Percentiles rank a stretch among this genome's conserved stretches.
Evolutionary conservation across 2,113 vertebrate genomes (phyloP).

Genomic region (Conger conger): DNA sequence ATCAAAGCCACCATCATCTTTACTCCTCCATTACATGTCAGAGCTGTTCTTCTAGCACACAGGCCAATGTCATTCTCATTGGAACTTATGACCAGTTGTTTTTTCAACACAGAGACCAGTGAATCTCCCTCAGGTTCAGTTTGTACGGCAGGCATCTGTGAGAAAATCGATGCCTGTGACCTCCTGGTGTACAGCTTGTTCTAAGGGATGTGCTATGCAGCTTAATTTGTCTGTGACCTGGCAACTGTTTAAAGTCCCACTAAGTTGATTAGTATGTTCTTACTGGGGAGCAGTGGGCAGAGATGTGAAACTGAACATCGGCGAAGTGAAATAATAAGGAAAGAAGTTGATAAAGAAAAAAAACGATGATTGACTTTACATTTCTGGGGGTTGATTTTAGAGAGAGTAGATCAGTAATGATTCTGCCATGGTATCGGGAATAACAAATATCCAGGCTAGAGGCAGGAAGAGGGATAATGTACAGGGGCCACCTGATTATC

Average conservation of each 20-base stretch:
- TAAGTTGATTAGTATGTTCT: too few relatives aligned
- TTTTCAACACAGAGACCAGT: neutral
- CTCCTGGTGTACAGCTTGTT: too few relatives aligned
- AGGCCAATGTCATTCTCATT: too few relatives aligned
- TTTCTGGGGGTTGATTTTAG: neutral
- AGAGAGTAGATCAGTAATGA: neutral
- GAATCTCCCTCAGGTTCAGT: neutral
- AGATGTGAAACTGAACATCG: too few relatives aligned
- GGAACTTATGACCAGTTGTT: neutral
- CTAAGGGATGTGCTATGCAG: too few relatives aligned
- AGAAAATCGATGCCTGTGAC: neutral
- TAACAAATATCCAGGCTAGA: neutral
- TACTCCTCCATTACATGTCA: neutral
- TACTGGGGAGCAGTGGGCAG: too few relatives aligned
- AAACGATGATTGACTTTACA: too few relatives aligned
- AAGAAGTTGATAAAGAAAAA: too few relatives aligned
- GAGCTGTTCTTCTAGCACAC: too few relatives aligned
- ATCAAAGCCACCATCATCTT: neutral
- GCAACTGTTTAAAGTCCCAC: too few relatives aligned
- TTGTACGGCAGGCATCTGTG: neutral
- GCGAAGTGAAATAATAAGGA: too few relatives aligned
- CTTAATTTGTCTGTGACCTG: too few relatives aligned
- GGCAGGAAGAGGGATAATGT: neutral
- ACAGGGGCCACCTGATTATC: neutral
- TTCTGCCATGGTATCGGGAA: neutral